These are phyloP conservation scores for Dryas iulia DNA, from an alignment of 1,140 invertebrate genomes.

Conservation along the genomic window DNA sequence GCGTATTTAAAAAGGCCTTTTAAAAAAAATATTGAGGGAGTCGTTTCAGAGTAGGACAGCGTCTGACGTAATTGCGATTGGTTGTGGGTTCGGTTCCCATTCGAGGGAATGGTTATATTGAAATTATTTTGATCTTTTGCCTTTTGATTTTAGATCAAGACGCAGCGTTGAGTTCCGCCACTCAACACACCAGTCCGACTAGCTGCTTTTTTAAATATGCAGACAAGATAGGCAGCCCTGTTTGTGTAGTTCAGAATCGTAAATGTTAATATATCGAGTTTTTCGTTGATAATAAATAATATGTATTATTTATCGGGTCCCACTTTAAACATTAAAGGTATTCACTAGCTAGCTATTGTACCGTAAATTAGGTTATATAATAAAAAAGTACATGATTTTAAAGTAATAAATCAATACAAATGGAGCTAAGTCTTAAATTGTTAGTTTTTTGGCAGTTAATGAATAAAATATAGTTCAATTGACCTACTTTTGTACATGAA, in stretches of 20 bases:
- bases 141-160: too few relatives aligned
- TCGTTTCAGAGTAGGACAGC: too few relatives aligned
- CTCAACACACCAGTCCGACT: too few relatives aligned
- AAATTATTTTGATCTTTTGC: too few relatives aligned
- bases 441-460: conserved; percentile 37
- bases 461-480: not conserved
- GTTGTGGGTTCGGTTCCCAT: too few relatives aligned
- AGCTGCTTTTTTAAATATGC: too few relatives aligned
- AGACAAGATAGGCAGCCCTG: conserved; percentile 37
- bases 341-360: conserved; percentile 45
- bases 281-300: conserved; percentile 27
- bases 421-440: not conserved
- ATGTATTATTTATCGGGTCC: conserved; percentile 38
- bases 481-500: not conserved
- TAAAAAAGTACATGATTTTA: conserved; percentile 33
- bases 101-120: too few relatives aligned
- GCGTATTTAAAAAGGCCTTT: too few relatives aligned
- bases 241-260: conserved; percentile 35
- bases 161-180: too few relatives aligned
- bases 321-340: conserved; percentile 24
- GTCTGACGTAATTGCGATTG: too few relatives aligned
- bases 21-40: too few relatives aligned
- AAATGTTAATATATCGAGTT: conserved; percentile 37
- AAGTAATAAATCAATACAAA: conserved; percentile 3
- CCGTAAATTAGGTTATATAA: conserved; percentile 54